Evolutionary conservation across 2,888 invertebrate genomes (phyloP), one percentile per base, ranked within the genome.

Genomic region (Andrena camellia): DNA sequence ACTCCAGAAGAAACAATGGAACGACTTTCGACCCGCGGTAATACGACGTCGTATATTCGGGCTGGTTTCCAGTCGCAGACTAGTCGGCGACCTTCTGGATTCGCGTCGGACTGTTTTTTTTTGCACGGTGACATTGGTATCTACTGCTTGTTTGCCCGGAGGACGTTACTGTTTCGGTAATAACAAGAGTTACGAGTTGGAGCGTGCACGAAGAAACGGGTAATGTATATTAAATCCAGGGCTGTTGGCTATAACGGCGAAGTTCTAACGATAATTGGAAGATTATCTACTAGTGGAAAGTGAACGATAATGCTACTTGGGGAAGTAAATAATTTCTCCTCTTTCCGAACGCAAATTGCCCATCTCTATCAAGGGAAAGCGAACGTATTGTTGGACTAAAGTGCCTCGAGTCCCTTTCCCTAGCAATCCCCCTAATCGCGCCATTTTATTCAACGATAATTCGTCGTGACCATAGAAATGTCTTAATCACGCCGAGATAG

Each of bases 391-490:
- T 90, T 85, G 86, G 90, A 80, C 64, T 81, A 86, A 57, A 89
- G 89, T 83, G 87, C 85, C 85, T 82, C 83, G 87, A 84, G 89
- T 88, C 84, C 78, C 75, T 83, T 78, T 82, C 75, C 83, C 86
- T 68, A 69, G 84, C 71, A 85, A 29, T 29, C 68, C 59, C 81
- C 80, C 86, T 90, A 89, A 87, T 87, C 82, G 89, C 77, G 75
- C 59, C 76, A 78, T 76, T 91, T 89, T 89, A 88, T 90, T 87
- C 86, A 72, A 83, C 86, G 83, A 90, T 91, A 91, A 92, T 90
- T 91, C 90, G 85, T 84, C 78, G 80, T 72, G 80, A 82, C 83
- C 81, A 71, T 87, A 88, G 85, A 89, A 88, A 90, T 86, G 86
- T 82, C 87, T 90, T 92, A 90, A 91, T 90, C 90, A 84, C 77